Base-by-base conservation (phyloP, 2,888 invertebrate species). In the Aspidapion aeneum region DNA sequence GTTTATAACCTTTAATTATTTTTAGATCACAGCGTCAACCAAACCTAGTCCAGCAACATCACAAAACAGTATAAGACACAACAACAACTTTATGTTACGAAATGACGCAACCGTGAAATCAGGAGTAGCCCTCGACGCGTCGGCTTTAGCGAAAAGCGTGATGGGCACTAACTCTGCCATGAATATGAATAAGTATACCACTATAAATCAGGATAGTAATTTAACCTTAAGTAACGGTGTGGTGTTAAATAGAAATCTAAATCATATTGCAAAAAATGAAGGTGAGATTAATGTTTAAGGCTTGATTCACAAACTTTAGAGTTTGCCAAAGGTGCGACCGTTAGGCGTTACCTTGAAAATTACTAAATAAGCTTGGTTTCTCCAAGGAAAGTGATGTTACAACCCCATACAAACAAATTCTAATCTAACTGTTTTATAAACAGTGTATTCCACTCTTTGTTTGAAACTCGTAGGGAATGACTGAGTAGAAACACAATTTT, bases 21-120 rank as follows among this genome's bases (percentile, higher is more conserved):
- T 61, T 35, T 78, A 85, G 85, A 82, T 83, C 64, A 86, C 86
- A 64, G 87, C 86, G 75, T 70, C 66, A 22, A 7, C 16, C 18
- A 56, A 21, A 18, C 5, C 16, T 18, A 21, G 19, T 19, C 21
- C n/a, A 21, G 63, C 62, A 51, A 66, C 80, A 76, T 20, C 83
- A 79, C 69, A 76, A 72, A 63, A 80, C 78, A 74, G 69, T 78
- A 69, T 74, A 57, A 66, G 66, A 58, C 68, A 72, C 62, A 75
- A 78, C 64, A 74, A 76, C 68, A 77, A 75, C 67, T 75, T 75
- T 69, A 74, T 75, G 60, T 66, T 71, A n/a, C 74, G 74, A 62
- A 1, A 81, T 78, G 20, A 85, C 77, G 82, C 70, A 78, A 83
- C 48, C 78, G 80, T 63, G 71, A 85, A 70, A 80, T 84, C 77